Base-by-base conservation (phyloP, 2,888 invertebrate species). In the Synanthedon tipuliformis region DNA sequence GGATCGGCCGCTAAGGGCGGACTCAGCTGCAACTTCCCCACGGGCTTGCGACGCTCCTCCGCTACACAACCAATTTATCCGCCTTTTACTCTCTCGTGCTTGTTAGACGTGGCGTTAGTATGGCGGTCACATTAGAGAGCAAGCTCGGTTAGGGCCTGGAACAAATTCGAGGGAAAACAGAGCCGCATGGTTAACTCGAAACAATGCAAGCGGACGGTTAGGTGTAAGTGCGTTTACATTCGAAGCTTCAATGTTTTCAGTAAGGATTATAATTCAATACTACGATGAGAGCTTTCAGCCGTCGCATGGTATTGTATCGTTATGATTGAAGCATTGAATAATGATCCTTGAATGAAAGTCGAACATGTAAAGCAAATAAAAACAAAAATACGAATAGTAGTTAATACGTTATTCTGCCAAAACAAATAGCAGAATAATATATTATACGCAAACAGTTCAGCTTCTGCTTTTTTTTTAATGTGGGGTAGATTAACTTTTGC, bases 141-240 rank as follows among this genome's bases (percentile, higher is more conserved):
- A 88, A 88, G 87, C 88, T 83, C 87, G 87, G 87, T 88, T 88
- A 88, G 85, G 81, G 87, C 87, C 88, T 88, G 88, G 81, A 88
- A 88, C 88, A 88, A 85, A 86, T 80, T 87, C 75, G 81, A 83
- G 82, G 83, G 86, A 86, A 83, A 85, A 85, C 81, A 75, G 64
- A 78, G 77, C 85, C 80, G 79, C 84, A 67, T 70, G 74, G 87
- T 88, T 88, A 85, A 78, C 68, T 71, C 64, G 77, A 80, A 83
- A 82, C 72, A 70, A 78, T 78, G 82, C 85, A 81, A 79, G 85
- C 83, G 73, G 76, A 81, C 73, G 73, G 79, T 83, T 85, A 85
- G 80, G 59, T 66, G 68, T 68, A 75, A 73, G 76, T 77, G 66
- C 34, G 34, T 34, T 34, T 68, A 75, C 64, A 69, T 60, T 61